Evolutionary conservation across 2,113 vertebrate genomes (phyloP).

Genomic region (Lasiurus borealis): DNA sequence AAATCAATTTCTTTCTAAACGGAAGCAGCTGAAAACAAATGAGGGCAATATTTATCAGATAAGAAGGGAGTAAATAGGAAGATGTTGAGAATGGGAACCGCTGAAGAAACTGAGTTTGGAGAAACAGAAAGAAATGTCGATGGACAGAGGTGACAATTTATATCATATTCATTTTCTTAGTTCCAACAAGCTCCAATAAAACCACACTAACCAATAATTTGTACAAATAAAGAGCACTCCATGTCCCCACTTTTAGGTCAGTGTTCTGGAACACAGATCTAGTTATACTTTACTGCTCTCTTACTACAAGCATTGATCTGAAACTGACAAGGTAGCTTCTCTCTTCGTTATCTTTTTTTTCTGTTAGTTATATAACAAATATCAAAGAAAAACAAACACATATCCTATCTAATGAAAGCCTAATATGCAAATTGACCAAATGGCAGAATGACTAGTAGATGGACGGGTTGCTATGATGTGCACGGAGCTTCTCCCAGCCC

Average conservation of each 20-base stretch:
- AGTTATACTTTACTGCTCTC: neutral
- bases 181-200: neutral
- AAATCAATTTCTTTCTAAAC: neutral
- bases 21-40: neutral
- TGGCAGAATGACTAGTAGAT: no score
- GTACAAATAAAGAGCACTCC: neutral
- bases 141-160: neutral
- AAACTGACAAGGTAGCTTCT: neutral
- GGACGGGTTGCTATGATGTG: fast-evolving
- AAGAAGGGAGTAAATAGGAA: neutral
- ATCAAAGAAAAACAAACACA: neutral
- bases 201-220: neutral
- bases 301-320: neutral
- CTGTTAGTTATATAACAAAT: slow-evolving; percentile 1
- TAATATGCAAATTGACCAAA: no score
- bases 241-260: neutral
- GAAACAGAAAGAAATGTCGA: neutral
- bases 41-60: neutral
- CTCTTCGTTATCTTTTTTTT: neutral
- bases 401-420: no score
- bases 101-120: neutral
- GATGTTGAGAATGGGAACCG: neutral
- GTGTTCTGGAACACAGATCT: neutral
- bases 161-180: neutral
- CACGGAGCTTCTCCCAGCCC: no score